These are phyloP conservation scores for Pelobates cultripes DNA, from an alignment of 2,797 vertebrate species.

Conservation along the genomic window DNA sequence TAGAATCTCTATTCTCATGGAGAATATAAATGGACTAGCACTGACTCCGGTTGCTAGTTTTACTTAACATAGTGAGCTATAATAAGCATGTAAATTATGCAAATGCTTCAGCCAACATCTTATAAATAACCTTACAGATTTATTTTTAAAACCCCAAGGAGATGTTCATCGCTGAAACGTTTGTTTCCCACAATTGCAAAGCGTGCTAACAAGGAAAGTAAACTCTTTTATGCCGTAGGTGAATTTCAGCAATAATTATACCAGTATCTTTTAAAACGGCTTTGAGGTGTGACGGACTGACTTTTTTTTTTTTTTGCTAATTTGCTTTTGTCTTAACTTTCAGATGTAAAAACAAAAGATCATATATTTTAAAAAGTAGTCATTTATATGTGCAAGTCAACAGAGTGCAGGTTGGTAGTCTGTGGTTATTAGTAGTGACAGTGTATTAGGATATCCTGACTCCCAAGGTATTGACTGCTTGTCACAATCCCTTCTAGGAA, in stretches of 20 bases:
- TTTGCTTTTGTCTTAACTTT: too few species aligned
- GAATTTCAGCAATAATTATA: not conserved
- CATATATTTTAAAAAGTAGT: too few species aligned
- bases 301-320: too few species aligned
- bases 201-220: not conserved
- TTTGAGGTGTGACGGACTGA: too few species aligned
- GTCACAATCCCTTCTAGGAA: too few species aligned
- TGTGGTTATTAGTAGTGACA: too few species aligned
- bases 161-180: conserved; percentile 25
- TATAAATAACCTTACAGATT: conserved; percentile 61
- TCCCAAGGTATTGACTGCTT: too few species aligned
- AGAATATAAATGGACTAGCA: conserved; percentile 11
- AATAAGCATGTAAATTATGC: conserved; percentile 61
- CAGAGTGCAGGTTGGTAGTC: too few species aligned
- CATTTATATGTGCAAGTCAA: too few species aligned
- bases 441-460: too few species aligned
- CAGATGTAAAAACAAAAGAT: too few species aligned
- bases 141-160: conserved; percentile 58
- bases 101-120: conserved; percentile 57
- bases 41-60: conserved; percentile 55
- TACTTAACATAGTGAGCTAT: conserved; percentile 60
- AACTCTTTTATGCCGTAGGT: not conserved
- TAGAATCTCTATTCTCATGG: conserved; percentile 22
- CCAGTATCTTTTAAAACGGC: not conserved
- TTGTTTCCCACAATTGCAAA: not conserved